Evolutionary conservation across 2,888 invertebrate species (phyloP).

Genomic region (Ormyrus labotus): DNA sequence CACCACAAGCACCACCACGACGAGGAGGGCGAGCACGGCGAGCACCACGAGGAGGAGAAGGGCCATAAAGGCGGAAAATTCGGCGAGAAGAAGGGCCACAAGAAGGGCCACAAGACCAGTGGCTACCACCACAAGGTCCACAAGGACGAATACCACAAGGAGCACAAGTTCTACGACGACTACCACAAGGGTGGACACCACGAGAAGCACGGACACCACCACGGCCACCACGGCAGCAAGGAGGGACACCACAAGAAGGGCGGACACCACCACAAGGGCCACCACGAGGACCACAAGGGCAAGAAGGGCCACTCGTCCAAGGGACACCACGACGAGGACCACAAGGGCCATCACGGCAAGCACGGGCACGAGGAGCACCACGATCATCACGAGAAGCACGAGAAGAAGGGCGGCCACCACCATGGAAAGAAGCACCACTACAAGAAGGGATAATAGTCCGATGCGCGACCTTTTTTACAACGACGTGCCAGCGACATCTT

Average conservation of each 20-base stretch:
- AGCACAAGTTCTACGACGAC: slow-evolving; percentile 87
- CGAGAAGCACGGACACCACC: slow-evolving; percentile 82
- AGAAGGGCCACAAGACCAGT: slow-evolving; percentile 86
- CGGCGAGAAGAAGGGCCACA: slow-evolving; percentile 86
- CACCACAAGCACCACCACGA: slow-evolving; percentile 82
- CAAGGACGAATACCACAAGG: slow-evolving; percentile 87
- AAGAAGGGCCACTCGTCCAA: slow-evolving; percentile 82
- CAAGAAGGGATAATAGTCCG: slow-evolving; percentile 60
- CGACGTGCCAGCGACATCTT: slow-evolving; percentile 15
- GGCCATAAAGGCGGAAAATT: slow-evolving; percentile 83
- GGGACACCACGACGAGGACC: slow-evolving; percentile 82
- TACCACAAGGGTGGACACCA: slow-evolving; percentile 84
- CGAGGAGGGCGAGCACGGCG: slow-evolving; percentile 80
- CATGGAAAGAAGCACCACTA: slow-evolving; percentile 77
- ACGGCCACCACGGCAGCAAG: slow-evolving; percentile 81
- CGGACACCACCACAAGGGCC: slow-evolving; percentile 80
- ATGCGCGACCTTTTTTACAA: background rate
- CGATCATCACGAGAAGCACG: slow-evolving; percentile 79
- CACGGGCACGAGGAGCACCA: slow-evolving; percentile 82
- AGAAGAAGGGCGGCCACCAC: slow-evolving; percentile 80
- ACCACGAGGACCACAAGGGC: slow-evolving; percentile 80
- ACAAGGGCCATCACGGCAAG: slow-evolving; percentile 81
- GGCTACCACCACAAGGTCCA: slow-evolving; percentile 88
- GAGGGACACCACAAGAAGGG: slow-evolving; percentile 82
- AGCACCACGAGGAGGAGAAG: slow-evolving; percentile 82